A percentile compares a stretch with the other conserved stretches of the same genome.
Evolutionary conservation across 2,797 vertebrate species (phyloP).

Genomic region (Smutsia gigantea): DNA sequence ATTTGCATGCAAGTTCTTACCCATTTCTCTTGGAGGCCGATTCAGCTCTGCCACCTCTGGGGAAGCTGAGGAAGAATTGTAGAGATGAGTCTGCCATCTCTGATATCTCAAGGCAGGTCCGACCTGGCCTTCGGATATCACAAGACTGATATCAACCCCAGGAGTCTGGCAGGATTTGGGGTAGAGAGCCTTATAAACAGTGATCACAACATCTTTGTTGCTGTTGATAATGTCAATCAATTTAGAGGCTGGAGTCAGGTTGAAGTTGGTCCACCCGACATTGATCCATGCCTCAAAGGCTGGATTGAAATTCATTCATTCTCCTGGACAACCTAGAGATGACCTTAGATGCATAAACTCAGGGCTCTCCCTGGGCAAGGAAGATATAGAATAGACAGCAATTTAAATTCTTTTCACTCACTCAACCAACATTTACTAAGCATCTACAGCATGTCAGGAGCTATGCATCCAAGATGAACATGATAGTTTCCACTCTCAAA

Average conservation of each 20-base stretch:
- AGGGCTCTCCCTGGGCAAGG: background rate
- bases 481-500: background rate
- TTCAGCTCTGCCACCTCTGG: background rate
- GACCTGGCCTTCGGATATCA: background rate
- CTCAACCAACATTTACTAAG: conserved; percentile 50
- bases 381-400: background rate
- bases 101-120: background rate
- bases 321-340: background rate
- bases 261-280: conserved; percentile 13
- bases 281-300: background rate
- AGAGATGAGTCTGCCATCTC: background rate
- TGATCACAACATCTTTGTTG: background rate
- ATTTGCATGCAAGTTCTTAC: background rate
- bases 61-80: background rate
- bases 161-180: background rate
- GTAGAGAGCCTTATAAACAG: background rate
- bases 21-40: background rate
- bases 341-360: conserved; percentile 8
- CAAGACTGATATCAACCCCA: background rate
- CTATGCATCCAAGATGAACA: background rate
- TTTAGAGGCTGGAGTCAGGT: background rate
- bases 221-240: background rate
- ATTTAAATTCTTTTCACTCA: conserved; percentile 27
- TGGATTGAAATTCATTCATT: conserved; percentile 7
- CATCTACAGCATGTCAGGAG: background rate